Evolutionary conservation across 2,888 invertebrate genomes (phyloP).

Genomic region (Drosophila formosana): DNA sequence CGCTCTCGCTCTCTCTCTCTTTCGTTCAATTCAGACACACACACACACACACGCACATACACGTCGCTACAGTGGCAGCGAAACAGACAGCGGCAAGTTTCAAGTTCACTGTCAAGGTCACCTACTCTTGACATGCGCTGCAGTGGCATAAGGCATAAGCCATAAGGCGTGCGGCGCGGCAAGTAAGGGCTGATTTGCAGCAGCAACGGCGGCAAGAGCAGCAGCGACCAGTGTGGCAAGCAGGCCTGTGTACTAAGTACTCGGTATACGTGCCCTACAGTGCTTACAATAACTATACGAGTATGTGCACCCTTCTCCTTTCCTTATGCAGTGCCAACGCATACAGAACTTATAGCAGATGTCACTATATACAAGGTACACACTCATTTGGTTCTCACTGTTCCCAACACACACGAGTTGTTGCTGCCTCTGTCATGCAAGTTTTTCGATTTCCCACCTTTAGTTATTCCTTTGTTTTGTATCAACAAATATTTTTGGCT

Average conservation of each 20-base stretch:
- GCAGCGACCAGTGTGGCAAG: neutral
- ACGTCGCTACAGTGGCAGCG: constrained; percentile 16
- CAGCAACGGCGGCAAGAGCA: constrained; percentile 12
- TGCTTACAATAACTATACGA: constrained; percentile 48
- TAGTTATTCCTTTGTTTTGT: constrained; percentile 18
- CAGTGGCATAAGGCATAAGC: constrained; percentile 14
- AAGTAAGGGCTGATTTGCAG: constrained; percentile 56
- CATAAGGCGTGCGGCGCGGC: constrained; percentile 20
- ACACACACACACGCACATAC: constrained; percentile 26
- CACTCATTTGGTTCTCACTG: constrained; percentile 2
- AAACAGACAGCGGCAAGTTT: constrained; percentile 83
- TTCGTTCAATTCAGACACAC: constrained; percentile 24
- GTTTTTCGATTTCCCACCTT: constrained; percentile 24
- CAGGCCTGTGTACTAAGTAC: constrained; percentile 1
- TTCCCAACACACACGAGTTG: neutral
- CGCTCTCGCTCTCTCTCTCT: constrained; percentile 15
- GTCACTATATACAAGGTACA: constrained; percentile 1
- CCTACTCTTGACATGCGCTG: constrained; percentile 89
- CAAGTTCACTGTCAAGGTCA: constrained; percentile 94
- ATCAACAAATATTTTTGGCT: constrained; percentile 36
- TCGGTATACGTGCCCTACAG: constrained; percentile 37
- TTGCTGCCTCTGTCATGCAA: constrained; percentile 8
- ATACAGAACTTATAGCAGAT: constrained; percentile 52
- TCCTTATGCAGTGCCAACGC: constrained; percentile 16
- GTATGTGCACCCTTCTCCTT: constrained; percentile 24